Evolutionary conservation across 1,140 invertebrate species (phyloP), one percentile per base, ranked within the genome.

Genomic region (Aethina tumida): DNA sequence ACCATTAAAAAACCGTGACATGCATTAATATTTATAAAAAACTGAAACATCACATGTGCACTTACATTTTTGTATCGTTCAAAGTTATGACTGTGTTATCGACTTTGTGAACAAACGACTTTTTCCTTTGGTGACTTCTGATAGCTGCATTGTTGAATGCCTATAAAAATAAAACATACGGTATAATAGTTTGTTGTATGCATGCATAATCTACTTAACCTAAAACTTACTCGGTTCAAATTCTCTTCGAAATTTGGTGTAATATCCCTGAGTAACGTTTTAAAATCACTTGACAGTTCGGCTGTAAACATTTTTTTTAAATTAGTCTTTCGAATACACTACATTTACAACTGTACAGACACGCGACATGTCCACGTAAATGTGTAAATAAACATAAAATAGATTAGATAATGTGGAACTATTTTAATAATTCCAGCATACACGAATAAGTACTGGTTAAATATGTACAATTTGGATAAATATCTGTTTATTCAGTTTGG

Each of bases 181-280:
- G n/a, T n/a, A n/a, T n/a, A n/a, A n/a, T n/a, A n/a, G n/a, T n/a
- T n/a, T n/a, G n/a, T n/a, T n/a, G n/a, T n/a, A n/a, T 3, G n/a
- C 8, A 13, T 10, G 22, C 37, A 34, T 39, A 39, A 39, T 39
- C 24, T 4, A 9, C 19, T 20, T 19, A 33, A 35, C 19, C 36
- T 18, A 21, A 21, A 32, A 52, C 50, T 55, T 40, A 56, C 54
- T 32, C 48, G 35, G 14, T 37, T 45, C 20, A 56, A 38, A 45
- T 52, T 53, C 28, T 52, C 54, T 19, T 56, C 43, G 31, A 55
- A 49, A 18, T 35, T 34, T n/a, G 54, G 50, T n/a, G 41, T 45
- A 6, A 51, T 40, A 13, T 48, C 36, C 3, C 43, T 29, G 9
- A 56, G 20, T 8, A 49, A 18, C 7, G 43, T 21, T 24, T 21